These are phyloP conservation scores for Mustela lutreola DNA, from an alignment of 2,113 vertebrate species.

Conservation along the genomic window DNA sequence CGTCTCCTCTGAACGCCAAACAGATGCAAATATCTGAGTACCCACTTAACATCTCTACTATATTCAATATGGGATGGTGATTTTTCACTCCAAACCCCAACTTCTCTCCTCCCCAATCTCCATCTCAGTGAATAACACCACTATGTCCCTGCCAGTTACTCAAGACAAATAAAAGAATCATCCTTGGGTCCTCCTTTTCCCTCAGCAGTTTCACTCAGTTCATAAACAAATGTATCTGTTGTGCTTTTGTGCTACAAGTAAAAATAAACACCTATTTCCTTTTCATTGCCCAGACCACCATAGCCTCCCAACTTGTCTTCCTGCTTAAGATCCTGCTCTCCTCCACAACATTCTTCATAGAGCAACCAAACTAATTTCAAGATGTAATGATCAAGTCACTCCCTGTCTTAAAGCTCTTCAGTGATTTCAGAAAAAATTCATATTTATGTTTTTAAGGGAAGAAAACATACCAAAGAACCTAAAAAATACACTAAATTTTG, in stretches of 20 bases:
- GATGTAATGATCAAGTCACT: neutral
- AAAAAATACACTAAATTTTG: neutral
- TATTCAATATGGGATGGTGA: neutral
- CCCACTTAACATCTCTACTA: neutral
- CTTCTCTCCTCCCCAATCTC: neutral
- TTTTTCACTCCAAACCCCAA: neutral
- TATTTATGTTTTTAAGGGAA: neutral
- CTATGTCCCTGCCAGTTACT: neutral
- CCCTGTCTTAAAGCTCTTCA: neutral
- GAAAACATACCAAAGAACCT: neutral
- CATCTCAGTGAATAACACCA: neutral
- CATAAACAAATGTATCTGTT: neutral
- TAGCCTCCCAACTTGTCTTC: neutral
- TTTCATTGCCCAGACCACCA: neutral
- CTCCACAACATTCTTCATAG: neutral
- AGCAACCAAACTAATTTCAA: neutral
- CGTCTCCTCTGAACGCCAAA: neutral
- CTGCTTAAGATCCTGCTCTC: neutral
- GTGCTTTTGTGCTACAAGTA: neutral
- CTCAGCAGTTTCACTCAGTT: neutral
- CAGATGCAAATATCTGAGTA: neutral
- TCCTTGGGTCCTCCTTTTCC: neutral
- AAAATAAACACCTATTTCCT: neutral
- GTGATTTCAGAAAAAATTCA: slow-evolving; percentile 32
- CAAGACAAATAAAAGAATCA: neutral